These are phyloP conservation scores for Rhinophrynus dorsalis DNA, from an alignment of 2,797 vertebrate genomes.

Conservation along the genomic window DNA sequence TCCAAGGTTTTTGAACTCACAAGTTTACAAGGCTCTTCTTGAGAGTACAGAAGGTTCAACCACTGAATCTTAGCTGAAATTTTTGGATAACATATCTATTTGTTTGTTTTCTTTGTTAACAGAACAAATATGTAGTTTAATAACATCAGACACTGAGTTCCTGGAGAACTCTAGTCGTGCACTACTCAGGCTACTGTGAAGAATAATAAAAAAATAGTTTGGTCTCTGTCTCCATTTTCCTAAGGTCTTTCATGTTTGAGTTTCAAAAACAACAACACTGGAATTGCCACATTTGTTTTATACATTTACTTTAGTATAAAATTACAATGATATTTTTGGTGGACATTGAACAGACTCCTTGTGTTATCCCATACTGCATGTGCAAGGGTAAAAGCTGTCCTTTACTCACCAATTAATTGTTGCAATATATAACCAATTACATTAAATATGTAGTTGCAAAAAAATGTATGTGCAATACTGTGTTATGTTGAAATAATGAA, in stretches of 20 bases:
- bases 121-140: slow-evolving; percentile 66
- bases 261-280: slow-evolving; percentile 61
- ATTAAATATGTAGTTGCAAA: slow-evolving; percentile 72
- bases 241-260: slow-evolving; percentile 61
- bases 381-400: slow-evolving; percentile 66
- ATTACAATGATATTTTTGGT: slow-evolving; percentile 63
- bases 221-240: slow-evolving; percentile 72
- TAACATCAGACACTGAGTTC: slow-evolving; percentile 76
- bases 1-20: slow-evolving; percentile 98
- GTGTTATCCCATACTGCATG: slow-evolving; percentile 73
- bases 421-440: slow-evolving; percentile 72
- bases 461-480: slow-evolving; percentile 73
- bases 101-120: slow-evolving; percentile 61
- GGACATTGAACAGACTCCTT: slow-evolving; percentile 65
- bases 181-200: slow-evolving; percentile 88
- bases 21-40: slow-evolving; percentile 94
- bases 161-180: slow-evolving; percentile 81
- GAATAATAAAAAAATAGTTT: slow-evolving; percentile 64
- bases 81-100: slow-evolving; percentile 61
- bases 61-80: slow-evolving; percentile 85
- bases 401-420: slow-evolving; percentile 69
- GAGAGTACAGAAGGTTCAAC: slow-evolving; percentile 87
- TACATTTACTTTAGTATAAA: slow-evolving; percentile 63
- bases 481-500: slow-evolving; percentile 67
- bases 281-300: slow-evolving; percentile 72